phyloP scores from a whole-genome alignment of 2,113 vertebrate species.

The Albula glossodonta region DNA sequence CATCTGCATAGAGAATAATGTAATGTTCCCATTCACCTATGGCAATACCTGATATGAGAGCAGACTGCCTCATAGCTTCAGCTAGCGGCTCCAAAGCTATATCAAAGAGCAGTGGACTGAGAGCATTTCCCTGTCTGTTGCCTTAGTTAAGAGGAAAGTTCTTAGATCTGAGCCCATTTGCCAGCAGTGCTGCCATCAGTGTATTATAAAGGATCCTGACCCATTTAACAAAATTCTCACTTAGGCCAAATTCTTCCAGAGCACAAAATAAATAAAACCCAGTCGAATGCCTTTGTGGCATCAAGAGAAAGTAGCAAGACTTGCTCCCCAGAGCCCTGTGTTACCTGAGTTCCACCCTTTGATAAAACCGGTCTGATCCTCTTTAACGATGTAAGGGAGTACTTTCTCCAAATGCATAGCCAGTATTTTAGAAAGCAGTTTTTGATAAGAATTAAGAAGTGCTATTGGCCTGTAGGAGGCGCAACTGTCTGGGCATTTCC shows the following conservation, averaged over 20 bases:
- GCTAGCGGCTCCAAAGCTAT: too few species aligned
- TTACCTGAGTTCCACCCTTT: not conserved
- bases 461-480: not conserved
- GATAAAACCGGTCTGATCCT: not conserved
- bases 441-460: not conserved
- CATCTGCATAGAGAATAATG: constrained; percentile 17
- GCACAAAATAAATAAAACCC: constrained; percentile 25
- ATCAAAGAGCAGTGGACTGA: too few species aligned
- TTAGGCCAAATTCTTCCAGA: constrained; percentile 6
- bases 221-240: not conserved
- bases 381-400: not conserved
- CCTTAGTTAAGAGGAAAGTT: too few species aligned
- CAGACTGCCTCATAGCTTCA: not conserved
- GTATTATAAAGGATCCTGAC: not conserved
- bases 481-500: too few species aligned
- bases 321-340: not conserved
- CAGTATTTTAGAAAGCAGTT: not conserved
- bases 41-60: not conserved
- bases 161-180: not conserved
- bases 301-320: not conserved
- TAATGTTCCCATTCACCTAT: constrained; percentile 23
- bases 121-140: too few species aligned
- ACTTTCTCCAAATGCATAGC: not conserved
- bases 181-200: not conserved
- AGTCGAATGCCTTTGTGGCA: not conserved